Base-by-base conservation (phyloP, 2,113 vertebrate genomes). In the Planiliza haematocheilus region DNA sequence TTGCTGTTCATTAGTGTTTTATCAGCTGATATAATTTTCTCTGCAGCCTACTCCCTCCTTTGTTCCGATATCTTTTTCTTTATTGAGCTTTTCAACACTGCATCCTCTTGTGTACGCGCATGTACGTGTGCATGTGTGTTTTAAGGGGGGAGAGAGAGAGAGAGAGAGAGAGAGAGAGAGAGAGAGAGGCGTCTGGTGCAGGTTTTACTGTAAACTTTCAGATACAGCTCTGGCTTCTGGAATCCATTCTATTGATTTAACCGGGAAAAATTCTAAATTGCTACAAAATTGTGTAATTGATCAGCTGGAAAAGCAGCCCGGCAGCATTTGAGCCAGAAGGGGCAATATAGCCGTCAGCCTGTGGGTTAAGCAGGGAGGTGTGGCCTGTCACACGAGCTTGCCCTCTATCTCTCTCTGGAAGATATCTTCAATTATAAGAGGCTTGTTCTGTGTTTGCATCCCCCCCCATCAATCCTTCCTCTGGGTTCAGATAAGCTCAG, bases 381-480 rank as follows among this genome's bases (percentile, higher is more conserved):
- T 71, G 38, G 77, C 34, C 60, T 43, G 58, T 90, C 59, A 79
- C 49, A 79, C 80, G 70, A 70, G 42, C 57, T 64, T 34, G 60
- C 48, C 56, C 37, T 39, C 37, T 68, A 43, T 75, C 34, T 64
- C 62, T 70, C 79, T 74, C 51, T 79, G 69, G 51, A 70, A 82
- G 66, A 86, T 82, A 90, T 88, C 82, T 85, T 90, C 71, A 81
- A 69, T 90, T 83, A 83, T 84, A 90, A 89, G 82, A 90, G 83
- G 86, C 87, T 86, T 89, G 70, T 63, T 65, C 58, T 83, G 62
- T 64, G 63, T 86, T 81, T 74, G 39, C 74, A 81, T 39, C 61
- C 64, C 55, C 67, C 48, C 57, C 46, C 77, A 78, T 81, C 86
- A 82, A 85, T 82, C 78, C 62, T 77, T 84, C 74, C 75, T 60